These are phyloP conservation scores for Hippocampus comes DNA, from an alignment of 2,113 vertebrate species.

Conservation along the genomic window DNA sequence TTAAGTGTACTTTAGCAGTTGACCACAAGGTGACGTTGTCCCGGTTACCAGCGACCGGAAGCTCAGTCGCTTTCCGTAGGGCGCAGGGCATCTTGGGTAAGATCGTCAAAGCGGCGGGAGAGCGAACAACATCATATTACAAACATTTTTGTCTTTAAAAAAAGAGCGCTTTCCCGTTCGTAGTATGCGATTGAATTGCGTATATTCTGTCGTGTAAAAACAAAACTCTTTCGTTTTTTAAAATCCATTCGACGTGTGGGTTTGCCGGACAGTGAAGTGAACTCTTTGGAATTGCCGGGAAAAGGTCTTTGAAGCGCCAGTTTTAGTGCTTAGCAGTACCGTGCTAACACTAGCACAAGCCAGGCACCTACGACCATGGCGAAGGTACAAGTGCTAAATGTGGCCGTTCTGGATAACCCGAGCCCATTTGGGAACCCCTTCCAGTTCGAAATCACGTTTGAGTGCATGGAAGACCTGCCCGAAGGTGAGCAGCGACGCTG, in stretches of 20 bases:
- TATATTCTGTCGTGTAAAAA: not conserved
- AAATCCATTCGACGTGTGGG: not conserved
- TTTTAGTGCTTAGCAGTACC: conserved; percentile 22
- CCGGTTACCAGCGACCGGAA: not conserved
- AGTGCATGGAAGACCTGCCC: conserved; percentile 86
- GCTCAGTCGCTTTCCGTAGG: conserved; percentile 36
- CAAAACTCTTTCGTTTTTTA: not conserved
- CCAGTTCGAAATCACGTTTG: conserved; percentile 91
- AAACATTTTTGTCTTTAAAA: not conserved
- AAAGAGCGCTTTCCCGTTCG: not conserved
- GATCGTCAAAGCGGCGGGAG: conserved; percentile 61
- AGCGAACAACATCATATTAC: conserved; percentile 5
- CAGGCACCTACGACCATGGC: conserved; percentile 73
- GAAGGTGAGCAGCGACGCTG: conserved; percentile 73
- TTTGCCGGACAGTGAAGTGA: not conserved
- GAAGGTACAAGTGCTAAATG: conserved; percentile 88
- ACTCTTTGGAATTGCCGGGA: conserved; percentile 35
- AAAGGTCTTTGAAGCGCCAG: conserved; percentile 39
- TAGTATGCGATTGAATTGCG: not conserved
- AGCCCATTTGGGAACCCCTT: conserved; percentile 88
- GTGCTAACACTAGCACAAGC: not conserved
- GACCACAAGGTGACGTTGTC: conserved; percentile 26
- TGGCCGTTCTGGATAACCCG: conserved; percentile 86
- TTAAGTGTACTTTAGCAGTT: not conserved
- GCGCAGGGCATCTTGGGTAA: conserved; percentile 44